phyloP scores from a whole-genome alignment of 2,113 vertebrate species.

The Boleophthalmus pectinirostris region DNA sequence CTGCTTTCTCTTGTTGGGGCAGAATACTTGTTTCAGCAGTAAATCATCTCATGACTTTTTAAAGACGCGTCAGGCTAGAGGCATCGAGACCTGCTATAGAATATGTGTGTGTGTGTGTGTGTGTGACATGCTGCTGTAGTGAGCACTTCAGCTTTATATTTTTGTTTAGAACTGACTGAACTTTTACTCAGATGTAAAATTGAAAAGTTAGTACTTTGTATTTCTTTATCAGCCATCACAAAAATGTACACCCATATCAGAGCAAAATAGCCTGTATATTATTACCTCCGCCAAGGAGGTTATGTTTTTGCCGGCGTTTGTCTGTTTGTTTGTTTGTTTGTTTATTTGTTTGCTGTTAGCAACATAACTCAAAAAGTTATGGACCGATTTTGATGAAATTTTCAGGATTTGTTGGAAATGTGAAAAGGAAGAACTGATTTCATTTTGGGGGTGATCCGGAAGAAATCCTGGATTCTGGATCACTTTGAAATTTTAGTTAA shows the following conservation, averaged over 20 bases:
- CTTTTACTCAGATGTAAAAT: background rate
- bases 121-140: background rate
- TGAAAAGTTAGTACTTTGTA: background rate
- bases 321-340: too few relatives aligned
- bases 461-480: too few relatives aligned
- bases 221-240: background rate
- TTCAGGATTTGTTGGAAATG: too few relatives aligned
- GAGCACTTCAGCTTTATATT: background rate
- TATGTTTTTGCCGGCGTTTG: too few relatives aligned
- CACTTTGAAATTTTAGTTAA: too few relatives aligned
- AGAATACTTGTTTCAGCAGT: constrained; percentile 33
- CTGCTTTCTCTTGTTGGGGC: constrained; percentile 25
- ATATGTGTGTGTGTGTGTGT: background rate
- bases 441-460: too few relatives aligned
- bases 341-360: too few relatives aligned
- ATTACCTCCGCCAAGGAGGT: too few relatives aligned
- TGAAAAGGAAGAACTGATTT: too few relatives aligned
- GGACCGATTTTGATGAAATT: too few relatives aligned
- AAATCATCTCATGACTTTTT: constrained; percentile 42
- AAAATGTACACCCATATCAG: background rate
- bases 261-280: background rate
- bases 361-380: too few relatives aligned
- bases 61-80: constrained; percentile 21
- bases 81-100: constrained; percentile 8
- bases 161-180: too few relatives aligned